Evolutionary conservation across 2,113 vertebrate species (phyloP).

Genomic region (Pandion haliaetus): DNA sequence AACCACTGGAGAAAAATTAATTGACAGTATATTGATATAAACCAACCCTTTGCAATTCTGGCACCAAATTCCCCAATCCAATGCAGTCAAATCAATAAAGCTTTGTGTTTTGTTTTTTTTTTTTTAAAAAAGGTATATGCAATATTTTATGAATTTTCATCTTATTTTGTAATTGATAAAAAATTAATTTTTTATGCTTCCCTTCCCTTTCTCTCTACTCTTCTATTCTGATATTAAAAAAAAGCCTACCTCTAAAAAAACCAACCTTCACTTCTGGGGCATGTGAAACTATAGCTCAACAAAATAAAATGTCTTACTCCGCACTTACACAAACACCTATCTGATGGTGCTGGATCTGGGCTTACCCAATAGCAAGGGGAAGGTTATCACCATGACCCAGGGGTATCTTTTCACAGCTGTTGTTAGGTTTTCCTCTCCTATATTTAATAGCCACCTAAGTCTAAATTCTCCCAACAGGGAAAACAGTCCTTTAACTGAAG

Average conservation of each 20-base stretch:
- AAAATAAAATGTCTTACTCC: not conserved
- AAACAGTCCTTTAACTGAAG: not conserved
- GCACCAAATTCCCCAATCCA: not conserved
- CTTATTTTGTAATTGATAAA: not conserved
- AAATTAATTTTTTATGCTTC: not conserved
- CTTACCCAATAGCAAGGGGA: not conserved
- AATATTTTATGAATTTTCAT: not conserved
- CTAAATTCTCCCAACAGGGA: not conserved
- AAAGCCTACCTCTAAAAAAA: not conserved
- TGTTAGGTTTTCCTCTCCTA: not conserved
- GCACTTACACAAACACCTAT: not conserved
- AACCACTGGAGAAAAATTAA: not conserved
- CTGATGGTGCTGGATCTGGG: not conserved
- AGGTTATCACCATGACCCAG: not conserved
- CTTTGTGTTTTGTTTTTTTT: not conserved
- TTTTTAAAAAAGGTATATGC: not conserved
- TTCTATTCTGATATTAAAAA: not conserved
- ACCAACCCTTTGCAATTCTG: not conserved
- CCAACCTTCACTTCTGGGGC: not conserved
- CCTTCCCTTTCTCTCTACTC: not conserved
- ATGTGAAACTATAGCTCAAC: not conserved
- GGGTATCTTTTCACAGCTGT: not conserved
- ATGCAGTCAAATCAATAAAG: not conserved
- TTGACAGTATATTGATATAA: not conserved
- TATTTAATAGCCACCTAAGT: not conserved